Base-by-base conservation (phyloP, 2,113 vertebrate species). In the Bubo bubo region DNA sequence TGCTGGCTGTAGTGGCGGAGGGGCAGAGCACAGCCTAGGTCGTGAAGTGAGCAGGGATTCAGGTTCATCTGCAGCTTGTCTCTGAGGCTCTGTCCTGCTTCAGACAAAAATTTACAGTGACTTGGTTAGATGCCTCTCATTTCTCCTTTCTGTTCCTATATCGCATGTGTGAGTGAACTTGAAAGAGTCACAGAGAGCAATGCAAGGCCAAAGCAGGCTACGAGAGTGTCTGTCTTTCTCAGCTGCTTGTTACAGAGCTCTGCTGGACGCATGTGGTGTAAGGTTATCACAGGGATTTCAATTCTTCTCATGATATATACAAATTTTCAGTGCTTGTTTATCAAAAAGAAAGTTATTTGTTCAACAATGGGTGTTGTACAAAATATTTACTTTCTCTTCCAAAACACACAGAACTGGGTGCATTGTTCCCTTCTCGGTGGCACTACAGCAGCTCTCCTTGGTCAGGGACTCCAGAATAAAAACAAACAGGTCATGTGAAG, bases 311-410 rank as follows among this genome's bases (percentile, higher is more conserved):
- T 87, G 75, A 87, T 60, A 59, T 67, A 81, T 52, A 82, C 74
- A 91, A 67, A 81, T 79, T 93, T 50, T 73, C 70, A 66, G 32
- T 80, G 55, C 88, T 92, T 96, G 37, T 96, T 97, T 95, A 55
- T 87, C 10, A 72, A 55, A 92, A 94, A 87, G 60, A 82, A 83
- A 82, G 73, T 94, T 90, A 94, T 77, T 95, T 94, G 70, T 94
- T 85, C 74, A 91, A 58, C 89, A 95, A 16, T 75, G 70, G 81
- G 58, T 73, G 34, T 86, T 3, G 18, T 80, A 67, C 70, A 94
- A 94, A 97, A 95, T 94, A 91, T 94, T 96, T 96, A 73, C 73
- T 91, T 95, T 94, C 71, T 88, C 19, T 92, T 91, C 62, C 70
- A 86, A 96, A 96, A 87, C 77, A 94, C 39, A 21, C 34, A 35